A percentile compares a stretch with the other conserved stretches of the same genome.
Conservation (phyloP, 2,888 invertebrate species). For the Mallateleia sp. region DNA sequence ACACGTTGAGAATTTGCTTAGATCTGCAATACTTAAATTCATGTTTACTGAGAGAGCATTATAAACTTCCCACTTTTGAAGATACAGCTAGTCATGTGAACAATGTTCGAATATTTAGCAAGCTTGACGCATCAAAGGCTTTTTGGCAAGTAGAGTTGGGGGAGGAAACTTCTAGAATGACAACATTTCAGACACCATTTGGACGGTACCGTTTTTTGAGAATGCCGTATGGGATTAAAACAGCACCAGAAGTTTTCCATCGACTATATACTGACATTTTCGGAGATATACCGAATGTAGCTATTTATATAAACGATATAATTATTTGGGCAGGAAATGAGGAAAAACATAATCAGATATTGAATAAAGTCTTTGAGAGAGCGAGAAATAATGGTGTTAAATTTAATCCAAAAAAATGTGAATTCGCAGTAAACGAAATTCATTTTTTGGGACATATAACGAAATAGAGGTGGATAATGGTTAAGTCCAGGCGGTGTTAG, state of each 20-base stretch:
- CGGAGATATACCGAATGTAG: constrained; percentile 54
- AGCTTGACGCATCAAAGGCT: constrained; percentile 45
- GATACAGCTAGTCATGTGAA: constrained; percentile 22
- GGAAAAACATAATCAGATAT: too few relatives aligned
- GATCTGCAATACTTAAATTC: constrained; percentile 54
- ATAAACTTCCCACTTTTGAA: constrained; percentile 49
- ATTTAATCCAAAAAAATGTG: constrained; percentile 68
- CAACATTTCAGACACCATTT: constrained; percentile 83
- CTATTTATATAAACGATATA: constrained; percentile 76
- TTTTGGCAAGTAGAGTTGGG: constrained; percentile 81
- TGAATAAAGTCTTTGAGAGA: constrained; percentile 43
- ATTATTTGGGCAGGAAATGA: constrained; percentile 72
- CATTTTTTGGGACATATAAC: constrained; percentile 38
- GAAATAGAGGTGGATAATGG: constrained; percentile 58
- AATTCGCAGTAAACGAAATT: constrained; percentile 62
- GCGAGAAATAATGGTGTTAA: constrained; percentile 49
- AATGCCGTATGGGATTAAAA: constrained; percentile 75
- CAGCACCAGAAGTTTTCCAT: constrained; percentile 74
- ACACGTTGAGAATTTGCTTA: constrained; percentile 34
- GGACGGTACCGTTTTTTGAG: constrained; percentile 73
- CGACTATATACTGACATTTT: constrained; percentile 73
- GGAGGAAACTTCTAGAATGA: constrained; percentile 79
- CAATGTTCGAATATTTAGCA: constrained; percentile 27
- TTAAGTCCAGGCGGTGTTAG: constrained; percentile 54
- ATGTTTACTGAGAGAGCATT: constrained; percentile 35